A percentile compares a stretch with the other conserved stretches of the same genome.
Conservation (phyloP, 2,888 invertebrate species). For the Ichneumoninae sp. region DNA sequence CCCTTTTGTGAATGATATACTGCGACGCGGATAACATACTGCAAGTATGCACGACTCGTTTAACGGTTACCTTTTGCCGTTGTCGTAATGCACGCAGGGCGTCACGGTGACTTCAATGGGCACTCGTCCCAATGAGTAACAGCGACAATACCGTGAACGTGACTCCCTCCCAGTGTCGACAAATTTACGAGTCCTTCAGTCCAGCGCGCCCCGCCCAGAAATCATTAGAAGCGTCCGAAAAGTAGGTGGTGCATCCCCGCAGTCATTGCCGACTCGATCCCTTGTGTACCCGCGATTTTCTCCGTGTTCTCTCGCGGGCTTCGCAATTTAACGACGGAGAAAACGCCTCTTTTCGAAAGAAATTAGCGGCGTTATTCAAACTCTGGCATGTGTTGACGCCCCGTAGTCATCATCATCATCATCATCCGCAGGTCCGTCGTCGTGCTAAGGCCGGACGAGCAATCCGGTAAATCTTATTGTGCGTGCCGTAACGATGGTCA, state of each 20-base stretch:
- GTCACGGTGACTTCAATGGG: background rate
- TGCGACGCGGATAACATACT: background rate
- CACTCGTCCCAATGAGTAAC: constrained; percentile 27
- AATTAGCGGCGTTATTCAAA: constrained; percentile 73
- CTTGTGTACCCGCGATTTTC: background rate
- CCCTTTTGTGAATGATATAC: constrained; percentile 7
- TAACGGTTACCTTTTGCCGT: background rate
- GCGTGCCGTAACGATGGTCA: constrained; percentile 69
- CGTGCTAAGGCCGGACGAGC: constrained; percentile 32
- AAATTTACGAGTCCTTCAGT: constrained; percentile 61
- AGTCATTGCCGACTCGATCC: constrained; percentile 47
- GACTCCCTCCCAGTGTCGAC: constrained; percentile 58
- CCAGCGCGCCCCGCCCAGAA: constrained; percentile 59
- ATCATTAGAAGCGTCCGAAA: constrained; percentile 61
- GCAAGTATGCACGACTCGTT: constrained; percentile 5
- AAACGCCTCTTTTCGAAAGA: constrained; percentile 64
- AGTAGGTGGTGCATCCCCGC: constrained; percentile 45
- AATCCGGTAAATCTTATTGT: constrained; percentile 72
- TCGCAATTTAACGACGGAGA: constrained; percentile 35
- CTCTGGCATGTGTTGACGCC: constrained; percentile 41
- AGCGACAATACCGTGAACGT: constrained; percentile 32
- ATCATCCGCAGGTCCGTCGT: constrained; percentile 21
- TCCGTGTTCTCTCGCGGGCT: background rate
- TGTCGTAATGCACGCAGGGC: background rate
- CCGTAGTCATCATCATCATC: constrained; percentile 47